A percentile compares a stretch with the other conserved stretches of the same genome.
Evolutionary conservation across 1,140 invertebrate species (phyloP).

Genomic region (Nilaparvata lugens): DNA sequence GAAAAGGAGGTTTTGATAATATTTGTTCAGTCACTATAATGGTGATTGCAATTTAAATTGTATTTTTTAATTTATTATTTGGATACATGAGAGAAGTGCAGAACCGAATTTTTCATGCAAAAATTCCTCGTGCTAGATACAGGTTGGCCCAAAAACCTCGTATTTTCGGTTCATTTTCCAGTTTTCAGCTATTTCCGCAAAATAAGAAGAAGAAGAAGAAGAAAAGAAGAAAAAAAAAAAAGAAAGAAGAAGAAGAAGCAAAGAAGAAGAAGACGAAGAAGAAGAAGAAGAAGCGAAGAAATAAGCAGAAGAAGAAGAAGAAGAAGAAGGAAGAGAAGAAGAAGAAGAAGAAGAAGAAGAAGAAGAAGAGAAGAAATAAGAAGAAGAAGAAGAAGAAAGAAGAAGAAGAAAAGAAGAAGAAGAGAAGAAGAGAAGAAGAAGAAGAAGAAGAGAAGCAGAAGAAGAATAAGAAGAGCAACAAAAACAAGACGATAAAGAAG

Average conservation of each 20-base stretch:
- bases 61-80: no score
- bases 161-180: no score
- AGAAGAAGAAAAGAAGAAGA: background rate
- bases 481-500: no score
- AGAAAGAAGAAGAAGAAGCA: background rate
- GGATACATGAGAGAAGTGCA: no score
- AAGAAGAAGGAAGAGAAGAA: background rate
- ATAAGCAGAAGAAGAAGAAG: background rate
- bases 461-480: background rate
- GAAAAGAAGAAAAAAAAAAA: background rate
- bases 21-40: no score
- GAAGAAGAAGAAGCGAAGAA: background rate
- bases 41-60: no score
- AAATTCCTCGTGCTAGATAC: no score
- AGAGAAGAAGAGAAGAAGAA: background rate
- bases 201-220: background rate
- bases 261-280: background rate
- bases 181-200: no score
- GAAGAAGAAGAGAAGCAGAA: background rate
- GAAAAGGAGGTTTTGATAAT: no score
- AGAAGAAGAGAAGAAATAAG: background rate
- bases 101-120: no score
- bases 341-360: background rate
- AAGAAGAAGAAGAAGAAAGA: no score
- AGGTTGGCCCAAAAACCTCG: no score